Evolutionary conservation across 2,888 invertebrate genomes (phyloP).

Genomic region (Unio delphinus): DNA sequence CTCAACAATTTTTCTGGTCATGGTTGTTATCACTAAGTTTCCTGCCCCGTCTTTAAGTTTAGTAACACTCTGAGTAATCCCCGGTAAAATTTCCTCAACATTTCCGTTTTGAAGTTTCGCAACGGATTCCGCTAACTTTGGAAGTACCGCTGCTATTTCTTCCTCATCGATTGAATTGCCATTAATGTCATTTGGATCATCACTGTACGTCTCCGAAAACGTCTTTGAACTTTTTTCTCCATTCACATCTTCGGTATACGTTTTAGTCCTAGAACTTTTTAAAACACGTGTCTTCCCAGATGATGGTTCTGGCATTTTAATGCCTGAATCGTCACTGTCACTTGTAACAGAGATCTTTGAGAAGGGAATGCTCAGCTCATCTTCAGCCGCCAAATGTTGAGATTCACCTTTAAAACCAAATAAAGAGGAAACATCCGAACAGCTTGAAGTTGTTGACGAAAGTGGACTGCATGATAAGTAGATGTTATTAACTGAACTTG

Average conservation of each 20-base stretch:
- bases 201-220: not conserved
- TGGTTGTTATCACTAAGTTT: constrained; percentile 45
- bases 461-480: too few species aligned
- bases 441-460: too few species aligned
- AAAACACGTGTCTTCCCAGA: too few species aligned
- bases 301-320: not conserved
- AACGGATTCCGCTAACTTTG: constrained; percentile 36
- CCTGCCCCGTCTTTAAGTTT: constrained; percentile 39
- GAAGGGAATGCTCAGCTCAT: constrained; percentile 4
- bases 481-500: too few species aligned
- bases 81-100: constrained; percentile 45
- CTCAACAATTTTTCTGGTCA: constrained; percentile 43
- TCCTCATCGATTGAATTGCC: constrained; percentile 31
- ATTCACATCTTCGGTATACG: not conserved
- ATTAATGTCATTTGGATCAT: constrained; percentile 18
- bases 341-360: not conserved
- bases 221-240: constrained; percentile 3
- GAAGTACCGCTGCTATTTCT: constrained; percentile 25
- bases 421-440: too few species aligned
- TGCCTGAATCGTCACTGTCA: not conserved
- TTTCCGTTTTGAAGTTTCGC: constrained; percentile 38
- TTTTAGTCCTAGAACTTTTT: not conserved
- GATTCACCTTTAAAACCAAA: too few species aligned
- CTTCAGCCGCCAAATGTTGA: not conserved
- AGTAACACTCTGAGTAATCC: constrained; percentile 44